Evolutionary conservation across 2,888 invertebrate genomes (phyloP).

Genomic region (Chrysotoxum bicinctum): DNA sequence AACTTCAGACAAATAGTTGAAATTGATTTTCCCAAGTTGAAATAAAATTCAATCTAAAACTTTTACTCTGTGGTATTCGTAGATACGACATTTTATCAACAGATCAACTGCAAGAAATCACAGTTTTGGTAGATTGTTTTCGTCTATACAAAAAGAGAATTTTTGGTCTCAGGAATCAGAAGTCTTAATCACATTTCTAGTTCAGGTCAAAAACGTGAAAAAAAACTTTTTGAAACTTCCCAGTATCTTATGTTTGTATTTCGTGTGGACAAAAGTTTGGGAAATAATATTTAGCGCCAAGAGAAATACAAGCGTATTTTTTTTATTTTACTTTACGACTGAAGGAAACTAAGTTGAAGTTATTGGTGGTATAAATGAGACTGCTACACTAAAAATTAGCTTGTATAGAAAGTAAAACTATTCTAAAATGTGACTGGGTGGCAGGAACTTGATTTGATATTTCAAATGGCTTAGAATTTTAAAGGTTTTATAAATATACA

Average conservation of each 20-base stretch:
- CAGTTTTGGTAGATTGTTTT: constrained; percentile 31
- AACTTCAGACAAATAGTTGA: constrained; percentile 18
- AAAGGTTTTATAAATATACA: no score
- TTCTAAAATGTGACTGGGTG: no score
- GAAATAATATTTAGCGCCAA: neutral
- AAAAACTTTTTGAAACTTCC: constrained; percentile 40
- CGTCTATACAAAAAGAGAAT: neutral
- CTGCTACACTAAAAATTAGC: neutral
- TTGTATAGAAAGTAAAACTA: no score
- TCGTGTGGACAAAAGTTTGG: neutral
- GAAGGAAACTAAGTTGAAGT: neutral
- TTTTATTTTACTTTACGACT: neutral
- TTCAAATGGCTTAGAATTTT: no score
- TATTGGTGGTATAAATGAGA: neutral
- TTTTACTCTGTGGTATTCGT: constrained; percentile 1
- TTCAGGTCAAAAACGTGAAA: constrained; percentile 50
- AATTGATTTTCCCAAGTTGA: constrained; percentile 25
- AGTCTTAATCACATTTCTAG: constrained; percentile 50
- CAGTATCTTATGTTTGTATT: neutral
- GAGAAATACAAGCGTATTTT: neutral
- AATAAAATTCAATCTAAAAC: constrained; percentile 33
- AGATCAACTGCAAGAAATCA: constrained; percentile 30
- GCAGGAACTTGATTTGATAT: no score
- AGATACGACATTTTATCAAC: neutral
- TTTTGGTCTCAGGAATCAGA: constrained; percentile 1